A percentile compares a stretch with the other conserved stretches of the same genome.
Evolutionary conservation across 2,113 vertebrate species (phyloP).

Genomic region (Peromyscus maniculatus): DNA sequence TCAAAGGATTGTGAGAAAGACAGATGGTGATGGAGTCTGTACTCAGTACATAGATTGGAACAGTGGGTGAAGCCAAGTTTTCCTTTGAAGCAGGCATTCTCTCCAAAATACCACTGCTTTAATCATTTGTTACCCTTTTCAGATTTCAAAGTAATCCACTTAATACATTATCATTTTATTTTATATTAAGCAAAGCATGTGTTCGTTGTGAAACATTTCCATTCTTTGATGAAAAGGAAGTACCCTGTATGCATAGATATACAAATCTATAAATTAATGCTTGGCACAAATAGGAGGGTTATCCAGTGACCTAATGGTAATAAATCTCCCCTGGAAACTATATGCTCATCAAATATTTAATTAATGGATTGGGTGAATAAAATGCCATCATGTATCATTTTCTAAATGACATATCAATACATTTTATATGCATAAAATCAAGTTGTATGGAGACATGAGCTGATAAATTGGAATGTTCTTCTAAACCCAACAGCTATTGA

Average conservation of each 20-base stretch:
- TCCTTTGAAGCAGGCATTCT: background rate
- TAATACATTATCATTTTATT: conserved; percentile 22
- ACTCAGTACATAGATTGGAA: conserved; percentile 52
- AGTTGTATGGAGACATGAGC: background rate
- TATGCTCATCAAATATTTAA: conserved; percentile 20
- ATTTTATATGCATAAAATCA: background rate
- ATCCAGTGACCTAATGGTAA: conserved; percentile 6
- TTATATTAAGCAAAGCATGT: background rate
- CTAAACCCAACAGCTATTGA: background rate
- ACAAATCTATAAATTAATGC: conserved; percentile 33
- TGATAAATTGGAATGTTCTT: background rate
- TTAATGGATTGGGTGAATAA: background rate
- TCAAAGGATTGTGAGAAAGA: background rate
- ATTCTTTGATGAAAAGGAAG: background rate
- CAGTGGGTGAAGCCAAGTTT: conserved; percentile 60
- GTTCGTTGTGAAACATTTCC: background rate
- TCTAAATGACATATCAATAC: background rate
- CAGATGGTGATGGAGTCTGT: conserved; percentile 42
- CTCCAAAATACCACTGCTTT: conserved; percentile 47
- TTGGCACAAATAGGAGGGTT: background rate
- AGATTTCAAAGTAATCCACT: background rate
- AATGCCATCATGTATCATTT: background rate
- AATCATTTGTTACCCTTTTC: conserved; percentile 21
- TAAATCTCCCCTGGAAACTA: background rate
- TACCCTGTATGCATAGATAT: background rate